These are phyloP conservation scores for Polymixis flavicincta DNA, from an alignment of 2,888 invertebrate genomes.

Conservation along the genomic window DNA sequence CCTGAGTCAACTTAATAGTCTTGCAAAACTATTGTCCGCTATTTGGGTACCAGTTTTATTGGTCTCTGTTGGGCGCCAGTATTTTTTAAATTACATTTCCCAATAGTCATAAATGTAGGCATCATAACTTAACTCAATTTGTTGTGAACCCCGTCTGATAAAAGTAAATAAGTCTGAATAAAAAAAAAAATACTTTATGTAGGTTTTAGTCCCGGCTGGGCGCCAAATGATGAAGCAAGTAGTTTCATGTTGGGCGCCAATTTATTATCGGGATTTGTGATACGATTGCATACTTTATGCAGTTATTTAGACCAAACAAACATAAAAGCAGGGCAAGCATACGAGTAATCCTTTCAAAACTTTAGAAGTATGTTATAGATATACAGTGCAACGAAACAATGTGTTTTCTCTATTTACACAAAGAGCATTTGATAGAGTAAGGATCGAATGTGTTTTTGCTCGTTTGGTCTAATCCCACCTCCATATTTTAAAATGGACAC, in stretches of 20 bases:
- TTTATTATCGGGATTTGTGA: not conserved
- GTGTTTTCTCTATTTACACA: not conserved
- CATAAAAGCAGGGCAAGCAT: not conserved
- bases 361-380: not conserved
- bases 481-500: not conserved
- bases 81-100: not conserved
- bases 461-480: not conserved
- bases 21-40: not conserved
- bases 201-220: not conserved
- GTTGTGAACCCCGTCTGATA: no score
- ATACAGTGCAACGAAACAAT: not conserved
- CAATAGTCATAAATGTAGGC: not conserved
- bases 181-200: not conserved
- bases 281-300: not conserved
- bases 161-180: not conserved
- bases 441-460: not conserved
- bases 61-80: not conserved
- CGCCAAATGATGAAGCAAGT: not conserved
- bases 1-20: no score
- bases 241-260: not conserved
- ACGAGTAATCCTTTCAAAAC: not conserved
- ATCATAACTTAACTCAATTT: not conserved
- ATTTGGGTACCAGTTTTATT: slow-evolving; percentile 1
- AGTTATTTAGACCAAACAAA: not conserved
- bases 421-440: not conserved